Percentiles rank a stretch among this genome's conserved stretches.
phyloP scores from a whole-genome alignment of 1,140 invertebrate genomes.

The Fopius arisanus region DNA sequence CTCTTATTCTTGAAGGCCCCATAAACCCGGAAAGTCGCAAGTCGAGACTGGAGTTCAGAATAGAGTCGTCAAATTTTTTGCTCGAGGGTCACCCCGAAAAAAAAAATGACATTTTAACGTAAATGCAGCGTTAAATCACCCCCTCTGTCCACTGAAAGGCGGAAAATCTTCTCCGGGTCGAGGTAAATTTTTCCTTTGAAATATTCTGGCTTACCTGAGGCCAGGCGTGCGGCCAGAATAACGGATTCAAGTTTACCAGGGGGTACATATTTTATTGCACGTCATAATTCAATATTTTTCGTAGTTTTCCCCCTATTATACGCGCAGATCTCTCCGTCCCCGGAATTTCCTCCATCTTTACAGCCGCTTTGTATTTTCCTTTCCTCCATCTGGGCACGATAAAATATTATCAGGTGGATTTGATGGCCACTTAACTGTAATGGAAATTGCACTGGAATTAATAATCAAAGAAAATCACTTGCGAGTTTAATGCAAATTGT shows the following conservation, averaged over 20 bases:
- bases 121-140: constrained; percentile 33
- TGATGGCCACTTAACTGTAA: neutral
- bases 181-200: neutral
- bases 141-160: constrained; percentile 11
- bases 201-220: neutral
- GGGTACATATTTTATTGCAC: constrained; percentile 12
- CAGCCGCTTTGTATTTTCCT: neutral
- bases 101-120: neutral
- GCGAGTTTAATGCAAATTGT: too few species aligned
- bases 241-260: neutral
- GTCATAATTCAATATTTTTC: constrained; percentile 20
- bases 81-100: neutral
- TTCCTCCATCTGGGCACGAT: neutral
- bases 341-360: neutral
- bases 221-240: constrained; percentile 12
- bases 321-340: neutral
- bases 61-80: neutral
- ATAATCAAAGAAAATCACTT: neutral
- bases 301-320: neutral
- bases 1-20: neutral
- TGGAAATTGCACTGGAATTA: neutral
- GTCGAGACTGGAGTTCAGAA: neutral
- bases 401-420: neutral
- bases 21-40: neutral
- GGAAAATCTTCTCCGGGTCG: constrained; percentile 27